Evolutionary conservation across 2,797 vertebrate species (phyloP).

Genomic region (Parambassis ranga): DNA sequence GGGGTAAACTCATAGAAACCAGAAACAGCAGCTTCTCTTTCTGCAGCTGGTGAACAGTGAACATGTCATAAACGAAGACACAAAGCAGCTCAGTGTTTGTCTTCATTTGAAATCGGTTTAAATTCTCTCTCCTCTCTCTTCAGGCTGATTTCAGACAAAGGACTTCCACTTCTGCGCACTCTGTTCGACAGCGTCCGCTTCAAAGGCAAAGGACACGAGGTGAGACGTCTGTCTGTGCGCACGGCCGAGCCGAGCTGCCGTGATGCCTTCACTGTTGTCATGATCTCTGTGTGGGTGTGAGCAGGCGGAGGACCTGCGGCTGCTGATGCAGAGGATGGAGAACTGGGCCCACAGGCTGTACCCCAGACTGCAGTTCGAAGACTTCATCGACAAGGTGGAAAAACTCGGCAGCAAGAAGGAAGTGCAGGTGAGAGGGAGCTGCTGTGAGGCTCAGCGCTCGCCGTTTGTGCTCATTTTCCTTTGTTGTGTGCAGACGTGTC

Average conservation of each 20-base stretch:
- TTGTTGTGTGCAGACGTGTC: constrained; percentile 84
- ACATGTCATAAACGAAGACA: no score
- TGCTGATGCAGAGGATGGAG: constrained; percentile 90
- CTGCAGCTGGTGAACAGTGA: no score
- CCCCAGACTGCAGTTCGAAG: constrained; percentile 93
- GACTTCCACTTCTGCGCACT: constrained; percentile 90
- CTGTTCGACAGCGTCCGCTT: constrained; percentile 86
- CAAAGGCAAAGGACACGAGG: constrained; percentile 96
- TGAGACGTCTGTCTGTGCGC: constrained; percentile 46
- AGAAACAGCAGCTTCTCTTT: no score
- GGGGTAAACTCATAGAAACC: no score
- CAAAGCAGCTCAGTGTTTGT: no score
- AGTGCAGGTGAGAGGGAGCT: constrained; percentile 85
- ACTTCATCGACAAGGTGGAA: constrained; percentile 91
- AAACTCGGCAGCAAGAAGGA: constrained; percentile 90
- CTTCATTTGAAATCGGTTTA: background rate
- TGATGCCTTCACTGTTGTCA: no score
- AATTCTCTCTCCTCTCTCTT: background rate
- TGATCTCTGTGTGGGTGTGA: background rate
- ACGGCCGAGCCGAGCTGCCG: no score
- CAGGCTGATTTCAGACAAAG: constrained; percentile 90
- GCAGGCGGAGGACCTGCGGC: constrained; percentile 88
- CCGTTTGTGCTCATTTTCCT: no score
- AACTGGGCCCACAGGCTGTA: constrained; percentile 97
- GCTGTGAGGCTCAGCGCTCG: no score